Evolutionary conservation across 2,113 vertebrate genomes (phyloP), one percentile per base, ranked within the genome.

Genomic region (Manacus vitellinus): DNA sequence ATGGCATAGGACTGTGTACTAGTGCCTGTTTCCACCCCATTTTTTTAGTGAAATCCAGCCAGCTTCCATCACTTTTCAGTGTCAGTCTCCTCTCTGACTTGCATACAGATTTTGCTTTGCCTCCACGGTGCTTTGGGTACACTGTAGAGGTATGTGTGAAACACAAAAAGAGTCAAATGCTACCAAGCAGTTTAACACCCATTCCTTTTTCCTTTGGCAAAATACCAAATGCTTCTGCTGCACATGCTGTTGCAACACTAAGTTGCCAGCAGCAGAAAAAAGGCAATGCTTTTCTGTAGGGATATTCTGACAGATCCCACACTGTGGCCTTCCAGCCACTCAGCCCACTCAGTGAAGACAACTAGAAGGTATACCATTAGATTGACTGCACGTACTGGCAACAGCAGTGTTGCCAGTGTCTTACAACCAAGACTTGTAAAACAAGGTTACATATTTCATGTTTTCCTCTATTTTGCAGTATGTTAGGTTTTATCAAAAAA

Each of bases 191-290:
- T 70, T 68, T 70, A 90, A 47, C 92, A 93, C 82, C 75, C 72
- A 10, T 19, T 94, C 71, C 71, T 58, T 96, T 88, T 82, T 76
- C 41, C 37, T 76, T 80, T 93, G 85, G 85, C 78, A 83, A 90
- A 76, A 76, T 41, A 79, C 71, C 74, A 89, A 90, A 85, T 65
- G 62, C 67, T 76, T 85, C 74, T 88, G 74, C 52, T 72, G n/a
- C 58, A 54, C 82, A 43, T 66, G 31, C 37, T 41, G 39, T 12
- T 41, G 49, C 56, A 73, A 56, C 66, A 49, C 54, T n/a, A 24
- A 72, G 79, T 79, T 93, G 82, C 66, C 68, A 89, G 44, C 2
- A 23, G 71, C 66, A 76, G 41, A 59, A 55, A 66, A 85, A 72
- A 35, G 21, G 30, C 46, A 74, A 2, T 41, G 8, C 15, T 89